These are phyloP conservation scores for Elephantulus edwardii DNA, from an alignment of 2,113 vertebrate genomes.

Conservation along the genomic window DNA sequence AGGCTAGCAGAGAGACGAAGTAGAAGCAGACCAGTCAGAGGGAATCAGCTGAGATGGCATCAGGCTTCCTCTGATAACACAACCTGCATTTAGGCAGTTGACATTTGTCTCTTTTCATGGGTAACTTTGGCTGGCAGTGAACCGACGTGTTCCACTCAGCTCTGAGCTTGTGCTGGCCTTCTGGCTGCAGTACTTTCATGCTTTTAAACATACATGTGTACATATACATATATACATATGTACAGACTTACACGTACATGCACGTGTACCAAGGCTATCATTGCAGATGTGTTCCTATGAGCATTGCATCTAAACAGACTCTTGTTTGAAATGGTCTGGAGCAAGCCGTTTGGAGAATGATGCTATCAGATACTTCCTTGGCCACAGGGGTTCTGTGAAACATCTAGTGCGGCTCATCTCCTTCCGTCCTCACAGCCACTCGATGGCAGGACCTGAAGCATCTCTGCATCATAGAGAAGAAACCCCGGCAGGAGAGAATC, in stretches of 20 bases:
- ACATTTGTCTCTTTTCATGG: neutral
- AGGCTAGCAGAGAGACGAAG: neutral
- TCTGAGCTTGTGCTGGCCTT: neutral
- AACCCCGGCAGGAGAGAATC: neutral
- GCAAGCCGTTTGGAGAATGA: neutral
- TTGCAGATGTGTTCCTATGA: neutral
- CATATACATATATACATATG: neutral
- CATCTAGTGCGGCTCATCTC: neutral
- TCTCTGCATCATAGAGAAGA: too few relatives aligned
- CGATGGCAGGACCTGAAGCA: neutral
- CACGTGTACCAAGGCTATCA: too few relatives aligned
- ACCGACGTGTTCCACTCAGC: neutral
- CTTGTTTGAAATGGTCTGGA: neutral
- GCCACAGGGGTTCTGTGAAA: neutral
- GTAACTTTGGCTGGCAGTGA: neutral
- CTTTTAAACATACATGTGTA: neutral
- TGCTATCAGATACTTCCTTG: neutral
- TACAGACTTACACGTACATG: too few relatives aligned
- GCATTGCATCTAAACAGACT: too few relatives aligned
- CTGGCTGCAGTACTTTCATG: fast-evolving
- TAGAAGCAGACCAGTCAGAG: neutral
- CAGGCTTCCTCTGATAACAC: fast-evolving
- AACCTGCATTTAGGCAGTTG: fast-evolving
- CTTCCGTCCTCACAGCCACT: neutral
- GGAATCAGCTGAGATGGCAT: fast-evolving